Conservation (phyloP, 2,888 invertebrate genomes). For the Rhingia campestris region DNA sequence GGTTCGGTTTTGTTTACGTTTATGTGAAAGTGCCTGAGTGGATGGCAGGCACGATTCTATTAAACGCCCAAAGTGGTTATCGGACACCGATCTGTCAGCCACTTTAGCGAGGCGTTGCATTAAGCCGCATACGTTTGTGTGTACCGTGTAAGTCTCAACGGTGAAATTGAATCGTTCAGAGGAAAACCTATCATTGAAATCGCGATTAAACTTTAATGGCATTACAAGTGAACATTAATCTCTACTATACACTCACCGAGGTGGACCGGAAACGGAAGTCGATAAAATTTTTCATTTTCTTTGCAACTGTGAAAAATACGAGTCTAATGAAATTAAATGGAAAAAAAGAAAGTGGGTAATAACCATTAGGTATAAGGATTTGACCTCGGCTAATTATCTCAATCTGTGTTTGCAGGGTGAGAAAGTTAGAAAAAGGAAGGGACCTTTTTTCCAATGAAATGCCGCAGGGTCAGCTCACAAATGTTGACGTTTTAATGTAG, state of each 20-base stretch:
- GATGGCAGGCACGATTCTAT: constrained; percentile 10
- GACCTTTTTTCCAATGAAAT: constrained; percentile 10
- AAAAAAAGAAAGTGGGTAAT: constrained; percentile 25
- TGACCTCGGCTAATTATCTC: constrained; percentile 27
- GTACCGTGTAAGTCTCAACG: constrained; percentile 1
- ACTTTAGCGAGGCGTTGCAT: neutral
- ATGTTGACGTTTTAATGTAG: constrained; percentile 43
- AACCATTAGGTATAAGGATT: constrained; percentile 35
- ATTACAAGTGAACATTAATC: constrained; percentile 9
- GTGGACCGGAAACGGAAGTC: neutral
- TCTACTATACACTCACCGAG: neutral
- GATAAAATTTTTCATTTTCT: neutral
- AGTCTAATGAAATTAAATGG: neutral
- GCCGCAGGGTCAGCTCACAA: constrained; percentile 8
- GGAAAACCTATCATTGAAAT: constrained; percentile 6
- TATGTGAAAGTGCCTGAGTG: neutral
- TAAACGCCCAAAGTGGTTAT: constrained; percentile 14
- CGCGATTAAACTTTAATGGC: constrained; percentile 13
- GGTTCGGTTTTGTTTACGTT: constrained; percentile 23
- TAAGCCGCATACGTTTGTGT: neutral
- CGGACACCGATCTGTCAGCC: constrained; percentile 11
- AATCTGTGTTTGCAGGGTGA: neutral
- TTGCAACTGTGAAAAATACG: neutral
- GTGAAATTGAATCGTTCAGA: constrained; percentile 14
- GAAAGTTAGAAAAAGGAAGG: neutral